Percentiles rank a stretch among this genome's conserved stretches.
These are phyloP conservation scores for Orbicella faveolata DNA, from an alignment of 64 coral and sea anemone species.

Conservation along the genomic window DNA sequence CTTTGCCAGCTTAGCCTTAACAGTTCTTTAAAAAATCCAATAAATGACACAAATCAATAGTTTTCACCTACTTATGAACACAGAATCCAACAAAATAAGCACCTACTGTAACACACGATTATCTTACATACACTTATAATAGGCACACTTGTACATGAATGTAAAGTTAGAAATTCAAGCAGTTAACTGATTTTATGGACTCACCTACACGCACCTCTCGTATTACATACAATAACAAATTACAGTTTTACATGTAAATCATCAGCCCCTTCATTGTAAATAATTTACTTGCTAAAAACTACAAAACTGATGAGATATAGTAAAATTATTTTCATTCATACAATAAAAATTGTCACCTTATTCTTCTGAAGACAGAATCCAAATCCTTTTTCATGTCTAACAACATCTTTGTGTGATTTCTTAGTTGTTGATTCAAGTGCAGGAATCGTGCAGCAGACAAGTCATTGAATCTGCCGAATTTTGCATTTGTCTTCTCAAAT, in stretches of 20 bases:
- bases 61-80: not conserved
- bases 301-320: not conserved
- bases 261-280: too few species aligned
- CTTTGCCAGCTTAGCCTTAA: conserved; percentile 87
- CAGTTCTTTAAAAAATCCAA: conserved; percentile 48
- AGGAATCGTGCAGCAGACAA: conserved; percentile 76
- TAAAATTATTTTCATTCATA: not conserved
- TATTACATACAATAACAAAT: too few species aligned
- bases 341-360: conserved; percentile 57
- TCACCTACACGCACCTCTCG: too few species aligned
- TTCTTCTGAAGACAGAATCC: conserved; percentile 89
- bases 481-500: conserved; percentile 90
- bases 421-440: conserved; percentile 62
- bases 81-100: not conserved
- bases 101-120: too few species aligned
- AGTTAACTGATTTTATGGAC: too few species aligned
- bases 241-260: too few species aligned
- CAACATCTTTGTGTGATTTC: conserved; percentile 82
- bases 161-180: too few species aligned
- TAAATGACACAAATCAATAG: too few species aligned
- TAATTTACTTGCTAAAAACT: too few species aligned
- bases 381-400: conserved; percentile 95
- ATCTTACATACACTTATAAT: too few species aligned
- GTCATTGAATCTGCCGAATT: conserved; percentile 86
- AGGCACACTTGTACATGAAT: too few species aligned